Base-by-base conservation (phyloP, 2,797 vertebrate species). In the Rhinatrema bivittatum region DNA sequence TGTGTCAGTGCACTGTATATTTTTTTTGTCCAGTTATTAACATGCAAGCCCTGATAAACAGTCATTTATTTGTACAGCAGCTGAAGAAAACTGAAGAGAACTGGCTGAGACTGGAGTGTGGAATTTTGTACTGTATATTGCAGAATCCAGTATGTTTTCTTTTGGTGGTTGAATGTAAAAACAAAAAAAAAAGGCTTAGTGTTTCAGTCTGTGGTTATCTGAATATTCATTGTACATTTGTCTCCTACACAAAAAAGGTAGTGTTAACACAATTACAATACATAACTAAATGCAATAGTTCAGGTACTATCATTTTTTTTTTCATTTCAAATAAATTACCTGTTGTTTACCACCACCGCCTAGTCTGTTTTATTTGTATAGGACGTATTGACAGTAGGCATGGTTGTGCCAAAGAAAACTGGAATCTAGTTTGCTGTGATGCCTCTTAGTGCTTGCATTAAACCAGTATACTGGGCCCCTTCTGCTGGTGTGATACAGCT, bases 1-100 rank as follows among this genome's bases (percentile, higher is more conserved):
- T 95, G 93, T 93, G 91, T 97, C 92, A 93, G 93, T 93, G 86
- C 85, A 78, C 87, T 93, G 88, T 94, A 92, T 84, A 94, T 92
- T 89, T 91, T 75, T 74, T 82, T 79, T 67, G 78, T 82, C 76
- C 75, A 78, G 74, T 84, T 81, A 77, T 87, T 88, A 88, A 87
- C 79, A 81, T 78, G 74, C 84, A 81, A 76, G 66, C 87, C 84
- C 74, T 73, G 74, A 79, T 74, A 79, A 74, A 72, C 59, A 72
- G 76, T 78, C 78, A 70, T 79, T 76, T 81, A 79, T 86, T 82
- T 93, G 88, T 91, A 91, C 86, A 89, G 86, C 82, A 80, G 75
- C 78, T 66, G 72, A 79, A 75, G 76, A 79, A 76, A 86, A 85
- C 69, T 76, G 78, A 77, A 73, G 73, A 86, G 81, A 77, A 78